These are phyloP conservation scores for Plutomurus gul DNA, from an alignment of 1,140 invertebrate species.

Conservation along the genomic window DNA sequence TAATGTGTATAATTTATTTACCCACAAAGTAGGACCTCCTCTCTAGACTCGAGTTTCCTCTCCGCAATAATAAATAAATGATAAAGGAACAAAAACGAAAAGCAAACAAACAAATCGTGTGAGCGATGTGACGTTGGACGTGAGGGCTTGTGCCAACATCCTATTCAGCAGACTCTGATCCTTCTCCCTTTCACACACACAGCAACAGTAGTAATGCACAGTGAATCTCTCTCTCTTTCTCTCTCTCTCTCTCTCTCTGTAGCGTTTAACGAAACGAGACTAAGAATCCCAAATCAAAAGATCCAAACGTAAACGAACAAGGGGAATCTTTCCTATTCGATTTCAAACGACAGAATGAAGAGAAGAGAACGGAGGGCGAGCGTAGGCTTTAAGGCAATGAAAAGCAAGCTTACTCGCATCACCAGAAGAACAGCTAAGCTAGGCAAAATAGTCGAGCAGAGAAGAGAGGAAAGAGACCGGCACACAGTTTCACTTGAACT, in stretches of 20 bases:
- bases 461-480: conserved; percentile 21
- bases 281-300: conserved; percentile 3
- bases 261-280: background rate
- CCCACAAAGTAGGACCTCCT: background rate
- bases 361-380: conserved; percentile 29
- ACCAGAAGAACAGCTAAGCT: too few relatives aligned
- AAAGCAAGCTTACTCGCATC: too few relatives aligned
- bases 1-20: conserved; percentile 5
- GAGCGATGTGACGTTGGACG: background rate
- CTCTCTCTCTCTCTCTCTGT: background rate
- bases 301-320: conserved; percentile 25
- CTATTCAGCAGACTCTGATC: background rate
- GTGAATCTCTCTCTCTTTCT: background rate
- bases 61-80: conserved; percentile 23
- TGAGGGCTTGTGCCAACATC: conserved; percentile 12
- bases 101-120: conserved; percentile 16
- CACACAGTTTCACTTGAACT: conserved; percentile 32
- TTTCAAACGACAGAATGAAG: conserved; percentile 30
- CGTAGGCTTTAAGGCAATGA: background rate
- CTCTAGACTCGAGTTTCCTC: background rate
- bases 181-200: background rate
- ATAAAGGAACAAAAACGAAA: conserved; percentile 4
- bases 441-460: background rate
- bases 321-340: conserved; percentile 33
- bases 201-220: background rate